phyloP scores from a whole-genome alignment of 2,113 vertebrate species.

The Fregetta grallaria region DNA sequence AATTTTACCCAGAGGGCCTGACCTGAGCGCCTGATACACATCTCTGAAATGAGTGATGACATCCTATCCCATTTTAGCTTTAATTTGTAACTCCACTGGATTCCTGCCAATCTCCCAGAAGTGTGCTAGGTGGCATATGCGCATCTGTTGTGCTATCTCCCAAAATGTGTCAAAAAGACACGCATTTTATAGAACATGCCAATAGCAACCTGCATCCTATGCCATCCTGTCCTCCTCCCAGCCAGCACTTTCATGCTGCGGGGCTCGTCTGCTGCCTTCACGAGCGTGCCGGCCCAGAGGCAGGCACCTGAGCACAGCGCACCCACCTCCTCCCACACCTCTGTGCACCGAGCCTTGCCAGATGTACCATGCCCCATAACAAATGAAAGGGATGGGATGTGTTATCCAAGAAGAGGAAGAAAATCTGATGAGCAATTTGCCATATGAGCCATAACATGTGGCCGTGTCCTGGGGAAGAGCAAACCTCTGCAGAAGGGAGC shows the following conservation, averaged over 20 bases:
- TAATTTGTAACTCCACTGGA: not conserved
- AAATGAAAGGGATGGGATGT: not conserved
- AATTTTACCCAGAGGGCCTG: not conserved
- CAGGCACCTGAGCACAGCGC: not conserved
- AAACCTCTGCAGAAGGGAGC: not conserved
- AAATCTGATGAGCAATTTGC: not conserved
- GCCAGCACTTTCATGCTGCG: not conserved
- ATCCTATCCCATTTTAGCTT: not conserved
- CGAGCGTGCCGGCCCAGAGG: fast-evolving
- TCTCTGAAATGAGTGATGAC: not conserved
- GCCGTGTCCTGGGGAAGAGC: not conserved
- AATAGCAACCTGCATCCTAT: not conserved
- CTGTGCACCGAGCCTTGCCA: not conserved
- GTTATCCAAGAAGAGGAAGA: not conserved
- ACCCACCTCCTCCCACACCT: not conserved
- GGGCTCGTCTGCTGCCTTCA: not conserved
- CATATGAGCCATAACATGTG: not conserved
- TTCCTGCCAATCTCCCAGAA: slow-evolving; percentile 19
- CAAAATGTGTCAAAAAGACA: slow-evolving; percentile 43
- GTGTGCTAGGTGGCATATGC: not conserved
- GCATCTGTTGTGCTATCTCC: not conserved
- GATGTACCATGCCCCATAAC: not conserved
- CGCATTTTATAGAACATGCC: not conserved
- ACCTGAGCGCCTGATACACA: not conserved
- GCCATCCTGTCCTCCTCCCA: not conserved